Conservation (phyloP, 2,113 vertebrate species). For the Sardina pilchardus region DNA sequence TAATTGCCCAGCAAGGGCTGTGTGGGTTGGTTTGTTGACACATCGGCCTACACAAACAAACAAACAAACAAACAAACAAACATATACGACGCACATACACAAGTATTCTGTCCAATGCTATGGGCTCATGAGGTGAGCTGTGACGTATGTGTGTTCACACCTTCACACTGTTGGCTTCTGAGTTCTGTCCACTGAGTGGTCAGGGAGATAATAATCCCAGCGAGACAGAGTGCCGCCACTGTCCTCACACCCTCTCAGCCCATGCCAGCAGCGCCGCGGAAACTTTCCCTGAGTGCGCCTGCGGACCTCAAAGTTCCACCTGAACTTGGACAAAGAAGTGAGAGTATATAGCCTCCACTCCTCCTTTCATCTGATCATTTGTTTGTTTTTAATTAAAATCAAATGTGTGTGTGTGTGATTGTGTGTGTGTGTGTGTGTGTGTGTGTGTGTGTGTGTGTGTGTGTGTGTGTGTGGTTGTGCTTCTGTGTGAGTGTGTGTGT, state of each 20-base stretch:
- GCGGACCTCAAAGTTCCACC: conserved; percentile 52
- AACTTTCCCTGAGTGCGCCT: conserved; percentile 45
- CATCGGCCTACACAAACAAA: neutral
- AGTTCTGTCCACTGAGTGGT: neutral
- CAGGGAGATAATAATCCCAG: neutral
- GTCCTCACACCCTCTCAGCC: neutral
- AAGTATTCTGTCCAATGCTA: neutral
- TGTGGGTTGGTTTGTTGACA: conserved; percentile 50
- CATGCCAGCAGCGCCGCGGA: neutral
- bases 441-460: neutral
- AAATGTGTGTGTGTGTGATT: neutral
- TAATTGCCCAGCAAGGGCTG: conserved; percentile 50
- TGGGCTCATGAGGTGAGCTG: too few species aligned
- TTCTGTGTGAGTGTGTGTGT: neutral
- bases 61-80: neutral
- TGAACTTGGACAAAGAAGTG: conserved; percentile 51
- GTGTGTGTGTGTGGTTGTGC: neutral
- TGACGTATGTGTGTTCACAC: neutral
- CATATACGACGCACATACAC: neutral
- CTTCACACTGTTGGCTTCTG: neutral
- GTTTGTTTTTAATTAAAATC: conserved; percentile 52
- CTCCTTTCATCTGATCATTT: conserved; percentile 64
- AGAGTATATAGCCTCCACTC: conserved; percentile 58
- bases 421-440: neutral
- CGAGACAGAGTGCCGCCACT: neutral